Evolutionary conservation across 2,797 vertebrate genomes (phyloP).

Genomic region (Chaenodraco wilsoni): DNA sequence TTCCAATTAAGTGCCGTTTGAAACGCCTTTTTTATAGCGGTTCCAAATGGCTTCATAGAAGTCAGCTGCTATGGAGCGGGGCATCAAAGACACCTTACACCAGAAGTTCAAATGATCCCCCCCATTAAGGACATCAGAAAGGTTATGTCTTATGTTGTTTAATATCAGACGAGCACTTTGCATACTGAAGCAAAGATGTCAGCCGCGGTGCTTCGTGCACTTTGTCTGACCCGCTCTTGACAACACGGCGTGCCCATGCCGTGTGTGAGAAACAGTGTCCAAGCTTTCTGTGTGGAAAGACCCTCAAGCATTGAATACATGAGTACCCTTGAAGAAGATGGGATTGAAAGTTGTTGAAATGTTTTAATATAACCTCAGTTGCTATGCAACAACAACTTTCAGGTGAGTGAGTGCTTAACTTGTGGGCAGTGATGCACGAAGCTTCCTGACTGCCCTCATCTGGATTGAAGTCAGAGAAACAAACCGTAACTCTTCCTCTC

Average conservation of each 20-base stretch:
- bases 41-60: conserved; percentile 9
- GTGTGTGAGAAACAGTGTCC: not conserved
- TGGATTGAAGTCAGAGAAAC: conserved; percentile 3
- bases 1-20: not conserved
- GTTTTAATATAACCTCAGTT: conserved; percentile 61
- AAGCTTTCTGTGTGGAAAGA: conserved; percentile 12
- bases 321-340: conserved; percentile 15
- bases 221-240: conserved; percentile 7
- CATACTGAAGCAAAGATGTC: conserved; percentile 2
- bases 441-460: conserved; percentile 14
- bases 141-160: too few relatives aligned
- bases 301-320: conserved; percentile 21
- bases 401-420: conserved; percentile 30
- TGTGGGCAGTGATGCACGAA: conserved; percentile 18
- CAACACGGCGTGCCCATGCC: not conserved
- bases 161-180: not conserved
- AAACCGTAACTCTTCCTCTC: conserved; percentile 23
- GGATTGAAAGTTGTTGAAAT: conserved; percentile 52
- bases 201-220: conserved; percentile 1
- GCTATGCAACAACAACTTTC: conserved; percentile 67
- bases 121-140: not conserved
- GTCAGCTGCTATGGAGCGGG: not conserved
- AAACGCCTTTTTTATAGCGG: not conserved
- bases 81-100: not conserved
- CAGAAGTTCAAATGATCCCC: too few relatives aligned